Evolutionary conservation across 2,113 vertebrate species (phyloP), one percentile per base, ranked within the genome.

Genomic region (Choloepus hoffmanni): DNA sequence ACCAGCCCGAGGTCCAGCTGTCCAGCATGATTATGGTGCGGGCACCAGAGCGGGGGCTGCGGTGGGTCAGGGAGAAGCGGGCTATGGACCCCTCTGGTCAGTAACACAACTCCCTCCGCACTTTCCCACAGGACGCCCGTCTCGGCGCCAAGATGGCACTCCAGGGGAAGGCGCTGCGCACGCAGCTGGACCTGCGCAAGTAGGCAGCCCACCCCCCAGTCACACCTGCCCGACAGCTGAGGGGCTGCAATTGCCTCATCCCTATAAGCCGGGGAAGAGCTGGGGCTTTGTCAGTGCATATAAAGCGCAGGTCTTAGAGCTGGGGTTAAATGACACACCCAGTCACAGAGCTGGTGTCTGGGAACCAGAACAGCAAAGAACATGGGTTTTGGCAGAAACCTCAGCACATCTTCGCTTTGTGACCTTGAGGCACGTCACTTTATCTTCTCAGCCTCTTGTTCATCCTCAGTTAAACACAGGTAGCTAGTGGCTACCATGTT

Each of bases 21-120:
- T 99, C 99, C 98, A 99, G 99, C 97, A 99, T 99, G 99, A 99
- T 98, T 82, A 99, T 99, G 99, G 99, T 99, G 96, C 85, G 97
- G 0, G 28, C 3, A 14, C 24, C 19, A 23, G 53, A 16, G 50
- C 8, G 40, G 12, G 50, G 62, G 79, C 2, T 1, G 36, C 5
- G 3, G 4, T 50, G 65, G 45, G 65, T 3, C 15, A 1, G 72
- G 53, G 60, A 21, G 43, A 36, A 36, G 7, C 0, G 0, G 21
- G 45, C 48, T 2, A 28, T 3, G 19, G 40, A 19, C 60, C 18
- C 50, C 53, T 23, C 8, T 0, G 24, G 78, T 72, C 63, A 18
- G 10, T 94, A n/a, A 93, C 55, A 62, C 40, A 15, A 14, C 19
- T 4, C 36, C 48, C 30, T 7, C 26, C 30, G 21, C 2, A 5